A percentile compares a stretch with the other conserved stretches of the same genome.
These are phyloP conservation scores for Gadus macrocephalus DNA, from an alignment of 2,113 vertebrate species.

Conservation along the genomic window DNA sequence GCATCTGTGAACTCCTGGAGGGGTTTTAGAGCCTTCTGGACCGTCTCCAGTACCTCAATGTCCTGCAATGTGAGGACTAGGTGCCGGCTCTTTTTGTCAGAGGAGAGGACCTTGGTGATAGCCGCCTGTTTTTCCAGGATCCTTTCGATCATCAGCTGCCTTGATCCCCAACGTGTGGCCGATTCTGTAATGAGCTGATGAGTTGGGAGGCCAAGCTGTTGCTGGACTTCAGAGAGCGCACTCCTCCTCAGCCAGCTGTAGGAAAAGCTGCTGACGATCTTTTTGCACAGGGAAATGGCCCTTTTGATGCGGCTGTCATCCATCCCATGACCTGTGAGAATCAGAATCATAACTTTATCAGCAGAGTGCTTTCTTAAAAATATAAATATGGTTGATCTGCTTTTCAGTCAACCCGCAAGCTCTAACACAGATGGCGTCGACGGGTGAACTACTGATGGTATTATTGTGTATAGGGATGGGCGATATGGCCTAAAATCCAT, in stretches of 20 bases:
- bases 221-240: slow-evolving; percentile 16
- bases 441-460: too few relatives aligned
- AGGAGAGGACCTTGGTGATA: slow-evolving; percentile 25
- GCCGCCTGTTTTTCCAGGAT: slow-evolving; percentile 22
- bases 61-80: slow-evolving; percentile 12
- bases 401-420: too few relatives aligned
- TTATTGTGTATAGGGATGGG: too few relatives aligned
- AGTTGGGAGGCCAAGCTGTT: slow-evolving; percentile 24
- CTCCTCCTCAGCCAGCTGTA: slow-evolving; percentile 19
- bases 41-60: too few relatives aligned
- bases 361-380: too few relatives aligned
- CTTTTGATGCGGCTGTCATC: slow-evolving; percentile 10
- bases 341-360: too few relatives aligned
- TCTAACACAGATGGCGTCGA: too few relatives aligned
- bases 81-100: slow-evolving; percentile 24
- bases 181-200: slow-evolving; percentile 32
- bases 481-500: too few relatives aligned
- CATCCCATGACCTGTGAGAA: too few relatives aligned
- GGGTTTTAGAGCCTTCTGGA: too few relatives aligned
- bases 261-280: slow-evolving; percentile 14
- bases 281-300: slow-evolving; percentile 27
- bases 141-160: not conserved
- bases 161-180: slow-evolving; percentile 25
- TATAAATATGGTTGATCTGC: too few relatives aligned
- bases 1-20: too few relatives aligned